phyloP scores from a whole-genome alignment of 2,113 vertebrate species.

The Scopus umbretta region DNA sequence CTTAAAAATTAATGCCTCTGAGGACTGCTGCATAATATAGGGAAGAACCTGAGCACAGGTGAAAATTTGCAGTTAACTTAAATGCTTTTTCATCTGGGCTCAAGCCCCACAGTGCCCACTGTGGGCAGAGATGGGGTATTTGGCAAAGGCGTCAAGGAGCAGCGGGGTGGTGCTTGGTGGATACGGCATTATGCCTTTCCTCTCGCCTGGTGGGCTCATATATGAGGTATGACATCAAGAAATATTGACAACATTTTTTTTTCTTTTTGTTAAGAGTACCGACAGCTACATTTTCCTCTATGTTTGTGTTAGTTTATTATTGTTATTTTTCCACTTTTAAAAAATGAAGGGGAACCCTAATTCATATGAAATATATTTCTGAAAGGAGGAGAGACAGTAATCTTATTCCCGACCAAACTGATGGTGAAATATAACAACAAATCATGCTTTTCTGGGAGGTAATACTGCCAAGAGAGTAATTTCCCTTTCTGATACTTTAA shows the following conservation, averaged over 20 bases:
- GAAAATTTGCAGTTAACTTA: neutral
- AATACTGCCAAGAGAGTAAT: neutral
- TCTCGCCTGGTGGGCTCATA: neutral
- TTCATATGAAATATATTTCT: neutral
- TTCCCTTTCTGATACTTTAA: constrained; percentile 12
- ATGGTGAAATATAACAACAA: neutral
- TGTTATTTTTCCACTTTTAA: neutral
- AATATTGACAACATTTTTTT: neutral
- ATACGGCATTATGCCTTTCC: neutral
- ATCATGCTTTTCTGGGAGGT: neutral
- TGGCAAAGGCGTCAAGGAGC: neutral
- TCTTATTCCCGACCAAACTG: neutral
- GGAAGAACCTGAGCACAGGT: neutral
- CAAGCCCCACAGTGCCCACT: no score
- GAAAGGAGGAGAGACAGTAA: neutral
- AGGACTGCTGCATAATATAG: neutral
- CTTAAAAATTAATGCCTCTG: neutral
- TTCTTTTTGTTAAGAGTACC: neutral
- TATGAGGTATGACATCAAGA: neutral
- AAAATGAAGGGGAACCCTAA: neutral
- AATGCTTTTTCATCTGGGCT: neutral
- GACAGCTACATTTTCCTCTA: neutral
- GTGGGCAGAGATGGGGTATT: neutral
- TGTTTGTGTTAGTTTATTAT: neutral
- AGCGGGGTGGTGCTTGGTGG: accelerated